Evolutionary conservation across 2,888 invertebrate species (phyloP), one percentile per base, ranked within the genome.

Genomic region (Apamea sordens): DNA sequence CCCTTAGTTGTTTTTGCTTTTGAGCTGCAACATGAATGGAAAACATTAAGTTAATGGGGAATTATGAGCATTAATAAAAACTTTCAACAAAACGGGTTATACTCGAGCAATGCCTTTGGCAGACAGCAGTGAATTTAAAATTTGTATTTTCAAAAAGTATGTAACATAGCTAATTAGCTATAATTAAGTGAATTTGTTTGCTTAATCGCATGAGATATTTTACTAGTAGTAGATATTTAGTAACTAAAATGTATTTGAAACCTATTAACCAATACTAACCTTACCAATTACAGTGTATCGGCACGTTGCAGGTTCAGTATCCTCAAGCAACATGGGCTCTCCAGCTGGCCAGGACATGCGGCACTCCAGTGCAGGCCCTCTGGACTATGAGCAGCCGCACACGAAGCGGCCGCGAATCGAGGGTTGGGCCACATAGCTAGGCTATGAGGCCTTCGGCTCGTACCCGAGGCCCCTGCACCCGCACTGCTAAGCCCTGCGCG

Each of bases 321-420:
- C 98, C 84, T 98, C 98, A 90, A 98, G 98, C 94, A 98, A 98
- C 96, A 97, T 98, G 95, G 98, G 98, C 89, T 98, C 98, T 80
- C 98, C 98, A 79, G 97, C 96, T 84, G 97, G 97, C 63, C 98
- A 96, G 86, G 96, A 97, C 92, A 97, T 96, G 97, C 93, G 96
- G 90, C 97, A 97, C 92, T 88, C 93, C 73, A 93, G 90, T 91
- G 92, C 93, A 59, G 94, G 92, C 79, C 95, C 96, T 47, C 93
- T 96, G 68, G 97, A 97, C 90, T 97, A 97, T 91, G 97, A 97
- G 90, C 97, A 97, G 94, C 96, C 96, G 79, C 97, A 97, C 92
- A 94, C 98, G 95, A 99, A 99, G 97, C 98, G 99, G 94, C 98
- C 98, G 92, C 98, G 99, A 95, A 98, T 99, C 94, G 99, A 99